A percentile compares a stretch with the other conserved stretches of the same genome.
Conservation (phyloP, 2,113 vertebrate species). For the Hippocampus zosterae region DNA sequence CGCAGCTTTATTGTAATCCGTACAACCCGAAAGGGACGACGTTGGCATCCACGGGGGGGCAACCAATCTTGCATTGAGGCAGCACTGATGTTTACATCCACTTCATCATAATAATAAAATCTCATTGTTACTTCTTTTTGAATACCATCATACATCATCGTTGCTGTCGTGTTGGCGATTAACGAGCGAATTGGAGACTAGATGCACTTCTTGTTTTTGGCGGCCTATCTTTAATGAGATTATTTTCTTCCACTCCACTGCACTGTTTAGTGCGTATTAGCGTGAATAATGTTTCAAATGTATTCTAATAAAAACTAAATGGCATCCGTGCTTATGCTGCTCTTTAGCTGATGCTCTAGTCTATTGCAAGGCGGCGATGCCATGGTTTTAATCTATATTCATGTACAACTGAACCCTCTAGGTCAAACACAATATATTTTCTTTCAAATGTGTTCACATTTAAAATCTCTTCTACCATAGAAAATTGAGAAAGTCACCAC, state of each 20-base stretch:
- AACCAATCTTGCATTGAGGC: slow-evolving; percentile 7
- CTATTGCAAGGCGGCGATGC: background rate
- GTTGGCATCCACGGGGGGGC: background rate
- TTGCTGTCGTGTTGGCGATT: background rate
- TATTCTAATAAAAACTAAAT: slow-evolving; percentile 3
- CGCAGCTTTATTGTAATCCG: slow-evolving; percentile 9
- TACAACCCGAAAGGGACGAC: slow-evolving; percentile 6
- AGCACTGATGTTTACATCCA: background rate
- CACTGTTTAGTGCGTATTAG: background rate
- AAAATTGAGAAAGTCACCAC: background rate
- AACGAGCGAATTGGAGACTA: background rate
- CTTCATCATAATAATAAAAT: background rate
- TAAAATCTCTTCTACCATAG: background rate
- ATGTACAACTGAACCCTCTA: background rate
- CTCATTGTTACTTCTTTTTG: background rate
- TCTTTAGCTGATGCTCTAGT: background rate
- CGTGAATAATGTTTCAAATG: slow-evolving; percentile 5
- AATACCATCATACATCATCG: background rate
- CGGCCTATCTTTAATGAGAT: background rate
- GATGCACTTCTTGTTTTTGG: slow-evolving; percentile 14
- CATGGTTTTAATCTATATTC: background rate
- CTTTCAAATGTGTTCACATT: background rate
- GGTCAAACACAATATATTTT: background rate
- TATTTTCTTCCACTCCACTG: slow-evolving; percentile 6
- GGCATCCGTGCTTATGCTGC: background rate